A percentile compares a stretch with the other conserved stretches of the same genome.
Evolutionary conservation across 2,797 vertebrate species (phyloP).

Genomic region (Eleutherodactylus coqui): DNA sequence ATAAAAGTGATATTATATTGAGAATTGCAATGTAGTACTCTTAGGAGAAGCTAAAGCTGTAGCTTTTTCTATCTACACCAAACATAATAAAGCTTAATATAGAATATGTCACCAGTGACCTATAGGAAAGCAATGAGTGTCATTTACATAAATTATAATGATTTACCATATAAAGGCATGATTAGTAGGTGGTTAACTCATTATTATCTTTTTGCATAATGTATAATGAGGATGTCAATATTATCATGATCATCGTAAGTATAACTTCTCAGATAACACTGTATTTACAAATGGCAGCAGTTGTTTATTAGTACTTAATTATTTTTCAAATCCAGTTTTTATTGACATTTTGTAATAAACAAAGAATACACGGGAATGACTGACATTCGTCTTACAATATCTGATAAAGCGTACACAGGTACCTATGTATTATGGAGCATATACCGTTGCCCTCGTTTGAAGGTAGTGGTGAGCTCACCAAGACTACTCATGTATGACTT

Average conservation of each 20-base stretch:
- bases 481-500: no score
- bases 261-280: background rate
- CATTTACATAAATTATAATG: constrained; percentile 33
- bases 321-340: no score
- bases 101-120: constrained; percentile 27
- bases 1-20: background rate
- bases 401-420: no score
- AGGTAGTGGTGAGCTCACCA: no score
- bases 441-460: no score
- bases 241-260: background rate
- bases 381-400: no score
- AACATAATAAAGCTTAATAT: background rate
- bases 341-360: no score
- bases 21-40: background rate
- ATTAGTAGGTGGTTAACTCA: constrained; percentile 37
- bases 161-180: constrained; percentile 8
- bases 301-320: background rate
- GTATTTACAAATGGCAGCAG: background rate
- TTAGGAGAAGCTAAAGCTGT: background rate
- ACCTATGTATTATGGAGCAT: no score
- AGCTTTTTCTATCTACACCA: background rate
- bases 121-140: constrained; percentile 16
- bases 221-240: constrained; percentile 24
- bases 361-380: no score
- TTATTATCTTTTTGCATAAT: constrained; percentile 41